Base-by-base conservation (phyloP, 2,888 invertebrate species). In the Hedychridium roseum region DNA sequence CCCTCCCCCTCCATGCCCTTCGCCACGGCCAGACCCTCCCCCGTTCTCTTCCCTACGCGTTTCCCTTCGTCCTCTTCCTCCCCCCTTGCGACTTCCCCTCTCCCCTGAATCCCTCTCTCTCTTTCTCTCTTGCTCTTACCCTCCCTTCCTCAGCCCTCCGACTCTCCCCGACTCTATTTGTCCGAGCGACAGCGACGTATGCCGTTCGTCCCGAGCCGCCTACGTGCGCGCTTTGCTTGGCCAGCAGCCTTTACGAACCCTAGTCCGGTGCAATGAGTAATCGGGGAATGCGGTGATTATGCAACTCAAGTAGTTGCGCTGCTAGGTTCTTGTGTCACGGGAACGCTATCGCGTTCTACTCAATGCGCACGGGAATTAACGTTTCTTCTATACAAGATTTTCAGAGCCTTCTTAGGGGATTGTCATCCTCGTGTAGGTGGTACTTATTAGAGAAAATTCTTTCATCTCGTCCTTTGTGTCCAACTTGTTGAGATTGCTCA, bases 281-380 rank as follows among this genome's bases (percentile, higher is more conserved):
- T 48, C 52, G 47, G 51, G 55, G 64, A 64, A 64, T 59, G 60
- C 55, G 49, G 46, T 50, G 60, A 64, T 69, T 69, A 69, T 68
- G 68, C 67, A 69, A 69, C 62, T n/a, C n/a, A n/a, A n/a, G n/a
- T 63, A 57, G 66, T 59, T 60, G 59, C 62, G 51, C 58, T 50
- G 59, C 53, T 67, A 63, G 58, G 43, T 64, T 63, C 68, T 68
- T 62, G 68, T 66, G 66, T 69, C 62, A 64, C 52, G 64, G 54
- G 41, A n/a, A n/a, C n/a, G n/a, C n/a, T n/a, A n/a, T n/a, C n/a
- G n/a, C n/a, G n/a, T n/a, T n/a, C n/a, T n/a, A n/a, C n/a, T n/a
- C n/a, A n/a, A n/a, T n/a, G n/a, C n/a, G n/a, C n/a, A n/a, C n/a
- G n/a, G n/a, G n/a, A n/a, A n/a, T n/a, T n/a, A n/a, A n/a, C n/a